phyloP scores from a whole-genome alignment of 2,888 invertebrate species.

The Scaeva pyrastri region DNA sequence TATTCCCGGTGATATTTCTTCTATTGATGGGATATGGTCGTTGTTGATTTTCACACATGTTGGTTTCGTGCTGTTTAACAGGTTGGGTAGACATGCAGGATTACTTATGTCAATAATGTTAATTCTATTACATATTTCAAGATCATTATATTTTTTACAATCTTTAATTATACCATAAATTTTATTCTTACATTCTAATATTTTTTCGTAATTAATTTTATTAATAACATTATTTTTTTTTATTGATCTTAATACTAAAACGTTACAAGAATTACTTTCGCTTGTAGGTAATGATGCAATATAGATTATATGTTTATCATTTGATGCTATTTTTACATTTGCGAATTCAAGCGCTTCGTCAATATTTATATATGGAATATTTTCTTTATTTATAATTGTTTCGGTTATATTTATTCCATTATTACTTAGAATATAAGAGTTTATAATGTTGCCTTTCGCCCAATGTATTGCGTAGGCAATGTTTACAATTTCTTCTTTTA shows the following conservation, averaged over 20 bases:
- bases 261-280: conserved; percentile 48
- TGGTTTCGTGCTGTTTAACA: not conserved
- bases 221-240: conserved; percentile 57
- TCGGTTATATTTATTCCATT: conserved; percentile 55
- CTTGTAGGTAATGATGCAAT: conserved; percentile 64
- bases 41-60: not conserved
- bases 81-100: no score
- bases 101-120: no score
- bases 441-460: conserved; percentile 59
- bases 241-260: conserved; percentile 53
- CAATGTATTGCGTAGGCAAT: conserved; percentile 63
- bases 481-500: conserved; percentile 62
- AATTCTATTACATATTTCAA: no score
- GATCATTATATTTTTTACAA: no score
- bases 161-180: conserved; percentile 59
- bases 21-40: not conserved
- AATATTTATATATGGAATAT: conserved; percentile 65
- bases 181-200: conserved; percentile 60
- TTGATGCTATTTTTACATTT: conserved; percentile 63
- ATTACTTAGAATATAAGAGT: conserved; percentile 57
- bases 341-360: conserved; percentile 74
- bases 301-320: conserved; percentile 60
- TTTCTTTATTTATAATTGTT: conserved; percentile 56
- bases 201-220: conserved; percentile 52
- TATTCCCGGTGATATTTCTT: not conserved